Evolutionary conservation across 2,113 vertebrate genomes (phyloP).

Genomic region (Urocolius indicus): DNA sequence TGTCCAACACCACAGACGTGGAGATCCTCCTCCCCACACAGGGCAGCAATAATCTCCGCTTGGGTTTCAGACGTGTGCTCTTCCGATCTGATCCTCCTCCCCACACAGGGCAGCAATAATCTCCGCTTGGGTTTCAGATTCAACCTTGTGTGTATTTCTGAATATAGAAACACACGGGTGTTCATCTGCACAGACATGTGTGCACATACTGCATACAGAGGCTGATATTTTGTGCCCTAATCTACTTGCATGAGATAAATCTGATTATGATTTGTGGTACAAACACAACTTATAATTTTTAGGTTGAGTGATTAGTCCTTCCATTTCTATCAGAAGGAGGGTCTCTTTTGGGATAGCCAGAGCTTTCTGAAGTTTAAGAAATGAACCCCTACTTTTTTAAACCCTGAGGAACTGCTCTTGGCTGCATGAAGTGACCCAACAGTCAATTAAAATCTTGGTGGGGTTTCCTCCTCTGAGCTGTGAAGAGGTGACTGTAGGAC

Average conservation of each 20-base stretch:
- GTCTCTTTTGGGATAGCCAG: neutral
- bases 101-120: neutral
- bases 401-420: neutral
- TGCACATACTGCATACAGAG: neutral
- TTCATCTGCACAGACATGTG: neutral
- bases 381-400: neutral
- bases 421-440: neutral
- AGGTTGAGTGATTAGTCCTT: constrained; percentile 10
- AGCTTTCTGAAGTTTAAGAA: neutral
- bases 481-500: neutral
- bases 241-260: constrained; percentile 23
- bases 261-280: constrained; percentile 6
- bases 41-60: neutral
- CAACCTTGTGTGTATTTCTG: neutral
- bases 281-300: neutral
- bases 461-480: neutral
- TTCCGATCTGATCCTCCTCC: too few relatives aligned
- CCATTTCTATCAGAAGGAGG: neutral
- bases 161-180: neutral
- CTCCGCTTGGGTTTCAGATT: neutral
- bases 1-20: neutral
- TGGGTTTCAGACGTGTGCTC: neutral
- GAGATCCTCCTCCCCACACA: neutral
- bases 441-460: constrained; percentile 11
- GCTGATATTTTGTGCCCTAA: constrained; percentile 7